Evolutionary conservation across 2,797 vertebrate species (phyloP), one percentile per base, ranked within the genome.

Genomic region (Pampus argenteus): DNA sequence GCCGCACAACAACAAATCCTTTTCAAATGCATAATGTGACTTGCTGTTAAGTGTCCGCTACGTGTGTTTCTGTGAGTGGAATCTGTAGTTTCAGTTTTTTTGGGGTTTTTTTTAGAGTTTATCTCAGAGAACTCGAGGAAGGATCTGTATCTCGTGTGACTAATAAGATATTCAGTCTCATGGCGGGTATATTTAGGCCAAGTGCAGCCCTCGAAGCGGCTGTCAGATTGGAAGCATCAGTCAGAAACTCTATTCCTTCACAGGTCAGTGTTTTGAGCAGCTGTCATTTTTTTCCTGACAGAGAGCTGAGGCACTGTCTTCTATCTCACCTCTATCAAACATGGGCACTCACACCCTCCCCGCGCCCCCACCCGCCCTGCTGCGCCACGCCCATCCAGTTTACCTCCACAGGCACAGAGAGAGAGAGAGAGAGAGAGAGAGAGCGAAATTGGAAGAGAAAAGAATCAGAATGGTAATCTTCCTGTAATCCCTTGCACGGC

Each of bases 381-480:
- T n/a, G n/a, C 3, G 0, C 31, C 18, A 1, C 51, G 2, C 59
- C 71, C 65, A 56, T 71, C 9, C 40, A 7, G 71, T 76, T 84
- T 64, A 58, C 65, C 57, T 8, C 61, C 14, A 17, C n/a, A 3
- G 76, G n/a, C n/a, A n/a, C n/a, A 78, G 60, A 63, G 31, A 0
- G 18, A 66, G 26, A 34, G 67, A 66, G 60, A 2, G 44, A 59
- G 76, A 78, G 60, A 63, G 31, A 0, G 18, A 66, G 26, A 34
- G 67, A 66, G 60, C 2, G 44, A 59, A 85, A 81, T 48, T 69
- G 73, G 52, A 76, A 67, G 52, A 60, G 58, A 57, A 61, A 68
- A 74, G 69, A 83, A 81, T 82, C 69, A 57, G 62, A 82, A 86
- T 76, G 80, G 79, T 91, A 88, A 91, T 92, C 89, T 90, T 60